Evolutionary conservation across 37 sponge, comb jelly and placozoan genomes (phyloP).

Genomic region (Chondrosia reniformis): DNA sequence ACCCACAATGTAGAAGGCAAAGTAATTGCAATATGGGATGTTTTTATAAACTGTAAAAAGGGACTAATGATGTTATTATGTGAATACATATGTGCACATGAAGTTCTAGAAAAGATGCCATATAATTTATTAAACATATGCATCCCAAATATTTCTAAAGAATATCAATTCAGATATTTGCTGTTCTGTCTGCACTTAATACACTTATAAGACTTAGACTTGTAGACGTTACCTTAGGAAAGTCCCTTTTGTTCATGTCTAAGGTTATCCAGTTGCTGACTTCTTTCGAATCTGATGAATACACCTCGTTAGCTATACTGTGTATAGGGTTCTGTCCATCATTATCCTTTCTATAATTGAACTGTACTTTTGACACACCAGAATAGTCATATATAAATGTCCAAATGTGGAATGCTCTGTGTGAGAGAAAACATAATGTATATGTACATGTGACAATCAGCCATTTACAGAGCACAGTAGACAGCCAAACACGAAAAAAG

Average conservation of each 20-base stretch:
- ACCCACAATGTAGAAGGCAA: not conserved
- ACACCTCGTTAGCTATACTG: conserved; percentile 47
- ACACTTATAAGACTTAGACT: too few relatives aligned
- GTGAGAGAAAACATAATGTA: not conserved
- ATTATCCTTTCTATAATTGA: conserved; percentile 46
- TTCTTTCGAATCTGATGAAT: conserved; percentile 18
- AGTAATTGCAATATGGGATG: too few relatives aligned
- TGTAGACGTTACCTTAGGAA: conserved; percentile 34
- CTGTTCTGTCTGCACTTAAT: too few relatives aligned
- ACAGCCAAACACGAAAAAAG: not conserved
- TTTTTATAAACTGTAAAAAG: not conserved
- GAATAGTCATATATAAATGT: conserved; percentile 66
- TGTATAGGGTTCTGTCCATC: conserved; percentile 53
- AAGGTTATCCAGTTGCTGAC: conserved; percentile 34
- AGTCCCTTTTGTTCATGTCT: conserved; percentile 33
- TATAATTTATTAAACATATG: not conserved
- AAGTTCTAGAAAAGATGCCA: not conserved
- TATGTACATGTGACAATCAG: not conserved
- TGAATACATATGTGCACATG: not conserved
- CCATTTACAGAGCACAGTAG: not conserved
- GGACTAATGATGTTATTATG: not conserved
- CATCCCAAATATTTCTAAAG: too few relatives aligned
- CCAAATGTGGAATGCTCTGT: conserved; percentile 53
- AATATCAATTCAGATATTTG: too few relatives aligned
- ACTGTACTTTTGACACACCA: conserved; percentile 27